Conservation (phyloP, 2,888 invertebrate genomes). For the Drosophila cracens region DNA sequence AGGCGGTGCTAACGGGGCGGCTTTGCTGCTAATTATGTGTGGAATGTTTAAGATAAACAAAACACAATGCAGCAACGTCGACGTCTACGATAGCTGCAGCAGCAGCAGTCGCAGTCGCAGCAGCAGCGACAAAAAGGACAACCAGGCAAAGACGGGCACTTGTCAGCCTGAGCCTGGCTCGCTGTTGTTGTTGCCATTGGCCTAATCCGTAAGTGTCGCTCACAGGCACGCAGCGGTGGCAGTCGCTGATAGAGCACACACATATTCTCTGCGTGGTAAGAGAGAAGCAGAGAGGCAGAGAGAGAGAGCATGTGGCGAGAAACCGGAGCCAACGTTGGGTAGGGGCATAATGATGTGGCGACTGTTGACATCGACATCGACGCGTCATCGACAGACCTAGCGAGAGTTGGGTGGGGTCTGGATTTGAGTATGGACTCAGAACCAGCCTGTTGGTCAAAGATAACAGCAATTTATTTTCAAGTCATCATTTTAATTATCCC, state of each 20-base stretch:
- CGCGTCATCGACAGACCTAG: slow-evolving; percentile 69
- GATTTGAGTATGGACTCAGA: slow-evolving; percentile 10
- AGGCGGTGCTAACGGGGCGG: slow-evolving; percentile 44
- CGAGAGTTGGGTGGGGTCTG: slow-evolving; percentile 2
- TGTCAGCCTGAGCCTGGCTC: slow-evolving; percentile 50
- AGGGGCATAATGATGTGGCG: slow-evolving; percentile 66
- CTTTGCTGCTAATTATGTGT: slow-evolving; percentile 77
- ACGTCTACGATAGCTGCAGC: slow-evolving; percentile 24
- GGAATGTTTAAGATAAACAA: slow-evolving; percentile 79
- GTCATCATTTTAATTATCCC: slow-evolving; percentile 84
- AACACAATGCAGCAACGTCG: slow-evolving; percentile 64
- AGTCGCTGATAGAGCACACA: slow-evolving; percentile 77
- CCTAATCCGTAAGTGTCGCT: slow-evolving; percentile 81
- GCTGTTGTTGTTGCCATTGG: slow-evolving; percentile 47
- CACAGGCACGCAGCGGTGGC: slow-evolving; percentile 74
- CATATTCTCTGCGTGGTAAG: background rate
- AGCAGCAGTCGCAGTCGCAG: slow-evolving; percentile 22
- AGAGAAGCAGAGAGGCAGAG: background rate
- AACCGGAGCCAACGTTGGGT: slow-evolving; percentile 27
- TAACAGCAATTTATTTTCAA: slow-evolving; percentile 84
- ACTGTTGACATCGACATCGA: slow-evolving; percentile 66
- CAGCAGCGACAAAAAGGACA: slow-evolving; percentile 67
- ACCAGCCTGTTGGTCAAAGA: slow-evolving; percentile 83
- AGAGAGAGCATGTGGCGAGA: slow-evolving; percentile 15
- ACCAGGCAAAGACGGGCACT: slow-evolving; percentile 62